Evolutionary conservation across 2,888 invertebrate genomes (phyloP).

Genomic region (Amiota mariae): DNA sequence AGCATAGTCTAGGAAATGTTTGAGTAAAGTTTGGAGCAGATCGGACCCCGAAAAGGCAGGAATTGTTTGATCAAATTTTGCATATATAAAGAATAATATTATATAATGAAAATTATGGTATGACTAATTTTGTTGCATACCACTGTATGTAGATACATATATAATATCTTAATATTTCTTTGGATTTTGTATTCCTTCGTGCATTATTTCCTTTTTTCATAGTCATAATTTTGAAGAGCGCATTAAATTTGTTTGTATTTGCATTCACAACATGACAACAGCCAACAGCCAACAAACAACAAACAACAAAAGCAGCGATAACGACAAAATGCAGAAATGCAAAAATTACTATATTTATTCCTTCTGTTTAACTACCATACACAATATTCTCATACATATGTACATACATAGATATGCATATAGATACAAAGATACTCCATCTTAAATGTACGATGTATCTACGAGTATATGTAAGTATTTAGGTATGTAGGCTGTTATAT

Average conservation of each 20-base stretch:
- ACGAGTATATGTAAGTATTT: conserved; percentile 12
- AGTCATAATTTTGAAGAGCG: conserved; percentile 40
- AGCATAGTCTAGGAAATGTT: too few relatives aligned
- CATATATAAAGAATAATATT: too few relatives aligned
- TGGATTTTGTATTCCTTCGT: background rate
- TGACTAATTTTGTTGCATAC: too few relatives aligned
- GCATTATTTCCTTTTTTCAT: conserved; percentile 23
- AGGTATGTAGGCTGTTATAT: background rate
- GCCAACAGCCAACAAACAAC: conserved; percentile 37
- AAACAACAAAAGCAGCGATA: conserved; percentile 36
- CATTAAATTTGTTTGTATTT: conserved; percentile 59
- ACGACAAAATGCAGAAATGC: conserved; percentile 19
- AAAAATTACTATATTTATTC: background rate
- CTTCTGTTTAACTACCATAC: background rate
- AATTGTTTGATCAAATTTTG: too few relatives aligned
- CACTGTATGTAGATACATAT: background rate
- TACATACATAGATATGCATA: conserved; percentile 31
- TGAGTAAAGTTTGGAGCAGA: too few relatives aligned
- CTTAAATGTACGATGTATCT: background rate
- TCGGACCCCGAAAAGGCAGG: too few relatives aligned
- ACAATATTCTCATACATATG: background rate
- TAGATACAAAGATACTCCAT: background rate
- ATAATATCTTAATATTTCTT: background rate
- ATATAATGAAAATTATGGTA: too few relatives aligned
- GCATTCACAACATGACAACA: conserved; percentile 49